A percentile compares a stretch with the other conserved stretches of the same genome.
phyloP scores from a whole-genome alignment of 1,140 invertebrate species.

The Pseudomyrmex concolor region DNA sequence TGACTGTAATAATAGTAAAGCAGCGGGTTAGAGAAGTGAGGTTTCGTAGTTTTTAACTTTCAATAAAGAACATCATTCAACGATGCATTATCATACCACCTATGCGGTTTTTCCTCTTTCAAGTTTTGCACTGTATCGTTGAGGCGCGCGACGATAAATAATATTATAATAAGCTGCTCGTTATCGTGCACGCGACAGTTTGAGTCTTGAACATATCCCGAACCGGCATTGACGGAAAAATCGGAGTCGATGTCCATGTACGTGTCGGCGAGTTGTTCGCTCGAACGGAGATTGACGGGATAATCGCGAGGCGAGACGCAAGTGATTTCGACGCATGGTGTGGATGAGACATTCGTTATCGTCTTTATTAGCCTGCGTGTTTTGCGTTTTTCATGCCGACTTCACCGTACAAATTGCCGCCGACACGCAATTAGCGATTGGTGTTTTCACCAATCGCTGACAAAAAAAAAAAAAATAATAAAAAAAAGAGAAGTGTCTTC shows the following conservation, averaged over 20 bases:
- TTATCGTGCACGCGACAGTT: conserved; percentile 13
- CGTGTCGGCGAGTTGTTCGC: conserved; percentile 31
- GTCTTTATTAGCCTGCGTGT: conserved; percentile 42
- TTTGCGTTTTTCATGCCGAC: conserved; percentile 7
- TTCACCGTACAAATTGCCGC: conserved; percentile 9
- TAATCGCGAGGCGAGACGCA: conserved; percentile 54
- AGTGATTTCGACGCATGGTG: conserved; percentile 57
- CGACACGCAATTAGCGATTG: conserved; percentile 27
- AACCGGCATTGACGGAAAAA: not conserved
- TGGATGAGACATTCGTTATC: conserved; percentile 45
- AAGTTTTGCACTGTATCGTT: not conserved
- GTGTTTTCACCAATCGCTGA: conserved; percentile 11
- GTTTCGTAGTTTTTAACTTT: not conserved
- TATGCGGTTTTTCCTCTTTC: not conserved
- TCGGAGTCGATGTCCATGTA: conserved; percentile 13
- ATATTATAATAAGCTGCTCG: not conserved
- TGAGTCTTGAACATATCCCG: conserved; percentile 6
- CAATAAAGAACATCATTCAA: not conserved
- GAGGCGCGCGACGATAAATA: not conserved
- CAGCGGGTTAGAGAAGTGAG: not conserved
- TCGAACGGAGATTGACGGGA: conserved; percentile 51
- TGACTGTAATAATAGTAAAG: not conserved
- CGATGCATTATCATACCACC: not conserved
- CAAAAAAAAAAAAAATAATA: not conserved
- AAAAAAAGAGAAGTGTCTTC: not conserved